phyloP scores from a whole-genome alignment of 2,113 vertebrate genomes.

The Hydrolagus affinis region DNA sequence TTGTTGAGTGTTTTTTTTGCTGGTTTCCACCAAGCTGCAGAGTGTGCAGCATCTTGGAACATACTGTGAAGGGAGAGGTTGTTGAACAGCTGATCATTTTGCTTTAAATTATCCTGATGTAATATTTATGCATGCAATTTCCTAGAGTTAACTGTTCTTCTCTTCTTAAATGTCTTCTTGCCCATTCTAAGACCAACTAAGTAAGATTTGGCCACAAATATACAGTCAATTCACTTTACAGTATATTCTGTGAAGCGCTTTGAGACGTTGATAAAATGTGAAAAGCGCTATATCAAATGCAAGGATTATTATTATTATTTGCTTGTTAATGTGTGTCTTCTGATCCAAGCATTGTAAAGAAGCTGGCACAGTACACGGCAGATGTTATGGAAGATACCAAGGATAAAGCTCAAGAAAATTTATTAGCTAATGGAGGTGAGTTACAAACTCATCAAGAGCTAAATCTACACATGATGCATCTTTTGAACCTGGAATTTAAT shows the following conservation, averaged over 20 bases:
- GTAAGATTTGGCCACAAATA: slow-evolving; percentile 11
- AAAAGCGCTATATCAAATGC: too few relatives aligned
- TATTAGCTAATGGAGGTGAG: slow-evolving; percentile 78
- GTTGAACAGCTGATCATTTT: not conserved
- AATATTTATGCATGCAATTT: not conserved
- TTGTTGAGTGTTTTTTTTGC: not conserved
- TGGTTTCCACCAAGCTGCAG: not conserved
- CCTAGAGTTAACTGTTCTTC: too few relatives aligned
- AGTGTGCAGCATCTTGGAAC: not conserved
- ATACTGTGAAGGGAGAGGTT: not conserved
- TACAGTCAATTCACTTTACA: too few relatives aligned
- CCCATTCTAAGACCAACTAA: not conserved
- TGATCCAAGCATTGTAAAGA: slow-evolving; percentile 67
- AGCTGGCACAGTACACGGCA: slow-evolving; percentile 73
- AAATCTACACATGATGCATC: not conserved
- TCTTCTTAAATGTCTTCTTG: not conserved
- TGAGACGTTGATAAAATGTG: too few relatives aligned
- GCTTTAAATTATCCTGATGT: not conserved
- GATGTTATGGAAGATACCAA: slow-evolving; percentile 80
- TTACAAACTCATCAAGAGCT: not conserved
- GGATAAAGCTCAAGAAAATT: slow-evolving; percentile 77
- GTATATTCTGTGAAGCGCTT: too few relatives aligned
- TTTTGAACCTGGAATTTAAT: not conserved
- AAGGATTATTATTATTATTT: too few relatives aligned
- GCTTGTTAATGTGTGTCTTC: not conserved